These are phyloP conservation scores for Pogonomyrmex californicus DNA, from an alignment of 1,140 invertebrate genomes.

Conservation along the genomic window DNA sequence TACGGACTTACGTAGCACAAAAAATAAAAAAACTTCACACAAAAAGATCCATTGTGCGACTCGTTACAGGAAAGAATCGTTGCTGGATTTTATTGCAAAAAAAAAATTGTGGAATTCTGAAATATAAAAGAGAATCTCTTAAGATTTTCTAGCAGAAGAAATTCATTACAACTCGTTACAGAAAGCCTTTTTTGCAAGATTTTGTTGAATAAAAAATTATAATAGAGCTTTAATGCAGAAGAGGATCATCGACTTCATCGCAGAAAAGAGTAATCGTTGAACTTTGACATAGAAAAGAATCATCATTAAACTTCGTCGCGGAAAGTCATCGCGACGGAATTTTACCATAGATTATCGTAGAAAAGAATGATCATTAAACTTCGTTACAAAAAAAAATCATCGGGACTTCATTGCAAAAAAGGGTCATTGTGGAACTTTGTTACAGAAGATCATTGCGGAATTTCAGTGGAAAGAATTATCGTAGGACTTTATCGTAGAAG, in stretches of 20 bases:
- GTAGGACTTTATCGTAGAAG: background rate
- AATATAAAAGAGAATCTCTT: no score
- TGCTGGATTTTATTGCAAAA: background rate
- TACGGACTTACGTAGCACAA: no score
- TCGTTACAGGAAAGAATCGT: constrained; percentile 1
- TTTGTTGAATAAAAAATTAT: background rate
- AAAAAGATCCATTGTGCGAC: background rate
- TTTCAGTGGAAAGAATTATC: background rate
- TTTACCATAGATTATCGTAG: background rate
- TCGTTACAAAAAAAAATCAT: background rate
- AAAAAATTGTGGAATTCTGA: background rate
- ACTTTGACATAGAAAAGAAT: background rate
- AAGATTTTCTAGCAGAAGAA: background rate
- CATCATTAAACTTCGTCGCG: background rate
- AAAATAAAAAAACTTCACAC: no score
- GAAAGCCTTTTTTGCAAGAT: background rate
- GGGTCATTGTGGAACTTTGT: no score
- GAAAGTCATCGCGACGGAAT: background rate
- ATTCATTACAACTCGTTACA: background rate
- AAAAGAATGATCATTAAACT: background rate
- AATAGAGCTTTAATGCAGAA: constrained; percentile 43
- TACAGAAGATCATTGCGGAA: background rate
- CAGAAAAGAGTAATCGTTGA: background rate
- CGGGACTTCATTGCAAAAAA: no score
- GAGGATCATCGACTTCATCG: constrained; percentile 30